Conservation (phyloP, 1,140 invertebrate species). For the Trichomalopsis sarcophagae region DNA sequence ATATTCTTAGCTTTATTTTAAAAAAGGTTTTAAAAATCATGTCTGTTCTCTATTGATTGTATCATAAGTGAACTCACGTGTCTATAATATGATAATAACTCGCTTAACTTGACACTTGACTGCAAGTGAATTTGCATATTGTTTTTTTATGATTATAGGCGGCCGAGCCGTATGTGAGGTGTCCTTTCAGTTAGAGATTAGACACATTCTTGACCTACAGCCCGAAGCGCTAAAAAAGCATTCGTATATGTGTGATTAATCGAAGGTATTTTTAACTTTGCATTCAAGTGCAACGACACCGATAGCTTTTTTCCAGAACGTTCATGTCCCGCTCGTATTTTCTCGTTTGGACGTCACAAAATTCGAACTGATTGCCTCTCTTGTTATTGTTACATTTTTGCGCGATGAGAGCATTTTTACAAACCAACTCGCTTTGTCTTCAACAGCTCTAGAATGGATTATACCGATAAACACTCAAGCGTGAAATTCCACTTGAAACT, state of each 20-base stretch:
- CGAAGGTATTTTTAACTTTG: background rate
- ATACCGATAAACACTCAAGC: too few relatives aligned
- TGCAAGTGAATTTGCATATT: background rate
- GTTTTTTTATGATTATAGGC: background rate
- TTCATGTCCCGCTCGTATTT: background rate
- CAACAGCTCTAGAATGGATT: too few relatives aligned
- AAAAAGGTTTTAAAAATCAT: too few relatives aligned
- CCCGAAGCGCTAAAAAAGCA: background rate
- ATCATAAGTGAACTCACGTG: too few relatives aligned
- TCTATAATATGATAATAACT: background rate
- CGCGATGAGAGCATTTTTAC: too few relatives aligned
- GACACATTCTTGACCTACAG: constrained; percentile 26
- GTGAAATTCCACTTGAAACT: too few relatives aligned
- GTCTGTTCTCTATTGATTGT: too few relatives aligned
- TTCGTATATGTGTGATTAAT: background rate
- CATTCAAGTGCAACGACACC: background rate
- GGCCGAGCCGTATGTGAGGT: background rate
- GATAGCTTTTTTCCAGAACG: background rate
- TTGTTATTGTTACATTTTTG: too few relatives aligned
- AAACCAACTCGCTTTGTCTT: too few relatives aligned
- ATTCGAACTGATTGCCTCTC: too few relatives aligned
- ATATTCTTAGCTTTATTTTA: too few relatives aligned
- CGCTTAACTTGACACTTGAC: background rate
- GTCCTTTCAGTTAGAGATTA: constrained; percentile 18
- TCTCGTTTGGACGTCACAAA: too few relatives aligned